Evolutionary conservation across 2,888 invertebrate genomes (phyloP).

Genomic region (Xanthia togata): DNA sequence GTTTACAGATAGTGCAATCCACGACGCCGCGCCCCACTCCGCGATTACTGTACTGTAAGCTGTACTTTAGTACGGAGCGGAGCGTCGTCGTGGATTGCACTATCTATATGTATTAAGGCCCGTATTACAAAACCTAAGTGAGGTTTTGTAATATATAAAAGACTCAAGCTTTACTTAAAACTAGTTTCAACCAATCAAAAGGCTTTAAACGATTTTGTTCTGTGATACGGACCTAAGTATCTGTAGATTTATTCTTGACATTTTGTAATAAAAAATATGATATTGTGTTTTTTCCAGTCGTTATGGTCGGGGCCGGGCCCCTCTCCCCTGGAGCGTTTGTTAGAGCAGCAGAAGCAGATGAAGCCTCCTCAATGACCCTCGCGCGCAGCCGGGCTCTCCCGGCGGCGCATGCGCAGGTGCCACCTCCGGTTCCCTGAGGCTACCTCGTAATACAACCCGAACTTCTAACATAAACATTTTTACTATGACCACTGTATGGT

Average conservation of each 20-base stretch:
- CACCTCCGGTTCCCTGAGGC: conserved; percentile 9
- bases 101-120: no score
- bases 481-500: conserved; percentile 3
- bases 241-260: not conserved
- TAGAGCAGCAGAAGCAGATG: conserved; percentile 95
- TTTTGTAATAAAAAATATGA: not conserved
- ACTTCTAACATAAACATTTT: conserved; percentile 9
- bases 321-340: conserved; percentile 94
- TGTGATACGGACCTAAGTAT: not conserved
- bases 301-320: conserved; percentile 95
- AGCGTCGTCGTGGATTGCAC: no score
- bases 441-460: not conserved
- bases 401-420: conserved; percentile 13
- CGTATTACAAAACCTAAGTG: no score
- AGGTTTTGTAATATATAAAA: no score
- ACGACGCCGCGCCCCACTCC: no score
- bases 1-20: no score
- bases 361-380: conserved; percentile 81
- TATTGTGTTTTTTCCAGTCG: conserved; percentile 87
- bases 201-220: no score
- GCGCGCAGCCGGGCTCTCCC: not conserved
- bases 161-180: no score
- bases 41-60: no score
- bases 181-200: no score
- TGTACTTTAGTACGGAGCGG: no score